Conservation (phyloP, 2,888 invertebrate species). For the Chesias legatella region DNA sequence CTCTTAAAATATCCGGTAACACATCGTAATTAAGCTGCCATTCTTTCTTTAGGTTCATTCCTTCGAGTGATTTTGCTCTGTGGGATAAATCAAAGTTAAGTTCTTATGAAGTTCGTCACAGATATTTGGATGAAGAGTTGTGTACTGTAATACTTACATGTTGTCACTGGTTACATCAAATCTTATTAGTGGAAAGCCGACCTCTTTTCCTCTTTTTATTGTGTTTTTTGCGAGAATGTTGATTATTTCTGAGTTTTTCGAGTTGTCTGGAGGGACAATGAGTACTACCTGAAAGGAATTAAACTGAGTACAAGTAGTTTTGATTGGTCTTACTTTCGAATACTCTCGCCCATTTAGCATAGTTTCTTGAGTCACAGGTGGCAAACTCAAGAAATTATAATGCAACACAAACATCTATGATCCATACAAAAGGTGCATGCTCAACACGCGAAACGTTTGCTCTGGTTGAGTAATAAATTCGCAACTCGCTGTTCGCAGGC, state of each 20-base stretch:
- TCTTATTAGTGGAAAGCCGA: conserved; percentile 56
- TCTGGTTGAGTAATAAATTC: too few species aligned
- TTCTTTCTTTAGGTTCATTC: conserved; percentile 57
- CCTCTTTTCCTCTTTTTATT: conserved; percentile 57
- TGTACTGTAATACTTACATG: conserved; percentile 45
- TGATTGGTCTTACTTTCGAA: not conserved
- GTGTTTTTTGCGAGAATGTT: conserved; percentile 52
- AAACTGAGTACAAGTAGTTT: not conserved
- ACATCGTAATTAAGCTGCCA: conserved; percentile 58
- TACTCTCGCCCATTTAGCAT: too few species aligned
- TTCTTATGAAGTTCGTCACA: not conserved
- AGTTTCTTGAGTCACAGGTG: too few species aligned
- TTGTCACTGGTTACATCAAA: conserved; percentile 57
- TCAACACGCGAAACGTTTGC: too few species aligned
- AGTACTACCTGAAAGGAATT: conserved; percentile 50
- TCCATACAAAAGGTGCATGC: too few species aligned
- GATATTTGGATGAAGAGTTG: not conserved
- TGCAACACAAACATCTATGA: too few species aligned
- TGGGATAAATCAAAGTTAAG: conserved; percentile 9
- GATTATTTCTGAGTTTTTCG: conserved; percentile 47
- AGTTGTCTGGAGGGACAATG: conserved; percentile 51
- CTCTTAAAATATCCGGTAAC: conserved; percentile 33
- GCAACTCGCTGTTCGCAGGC: too few species aligned
- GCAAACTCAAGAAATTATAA: too few species aligned
- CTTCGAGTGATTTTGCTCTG: conserved; percentile 56